phyloP scores from a whole-genome alignment of 2,797 vertebrate genomes.

The Lepilemur ruficaudatus region DNA sequence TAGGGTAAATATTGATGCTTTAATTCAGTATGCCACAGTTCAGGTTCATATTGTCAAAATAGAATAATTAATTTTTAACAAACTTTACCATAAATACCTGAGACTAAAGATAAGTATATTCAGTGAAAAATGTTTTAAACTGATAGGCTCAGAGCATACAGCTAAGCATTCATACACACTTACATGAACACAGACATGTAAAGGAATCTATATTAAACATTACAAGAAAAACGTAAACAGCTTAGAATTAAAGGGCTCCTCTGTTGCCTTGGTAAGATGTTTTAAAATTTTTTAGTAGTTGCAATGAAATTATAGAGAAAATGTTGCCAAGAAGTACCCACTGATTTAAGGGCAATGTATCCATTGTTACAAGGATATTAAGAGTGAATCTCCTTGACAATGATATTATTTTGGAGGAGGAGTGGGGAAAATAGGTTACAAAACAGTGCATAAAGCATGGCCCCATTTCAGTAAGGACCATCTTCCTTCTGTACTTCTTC shows the following conservation, averaged over 20 bases:
- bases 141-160: neutral
- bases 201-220: neutral
- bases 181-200: neutral
- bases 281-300: neutral
- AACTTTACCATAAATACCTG: neutral
- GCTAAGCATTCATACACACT: neutral
- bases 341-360: neutral
- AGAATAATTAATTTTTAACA: neutral
- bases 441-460: neutral
- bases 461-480: neutral
- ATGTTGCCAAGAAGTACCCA: neutral
- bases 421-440: neutral
- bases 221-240: neutral
- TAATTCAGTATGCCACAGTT: neutral
- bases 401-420: neutral
- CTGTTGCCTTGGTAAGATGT: neutral
- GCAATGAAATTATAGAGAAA: neutral
- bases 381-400: neutral
- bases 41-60: neutral
- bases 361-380: neutral
- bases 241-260: neutral
- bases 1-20: neutral
- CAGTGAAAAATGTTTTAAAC: neutral
- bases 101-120: neutral
- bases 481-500: neutral